Evolutionary conservation across 2,888 invertebrate species (phyloP).

Genomic region (Apoderus coryli): DNA sequence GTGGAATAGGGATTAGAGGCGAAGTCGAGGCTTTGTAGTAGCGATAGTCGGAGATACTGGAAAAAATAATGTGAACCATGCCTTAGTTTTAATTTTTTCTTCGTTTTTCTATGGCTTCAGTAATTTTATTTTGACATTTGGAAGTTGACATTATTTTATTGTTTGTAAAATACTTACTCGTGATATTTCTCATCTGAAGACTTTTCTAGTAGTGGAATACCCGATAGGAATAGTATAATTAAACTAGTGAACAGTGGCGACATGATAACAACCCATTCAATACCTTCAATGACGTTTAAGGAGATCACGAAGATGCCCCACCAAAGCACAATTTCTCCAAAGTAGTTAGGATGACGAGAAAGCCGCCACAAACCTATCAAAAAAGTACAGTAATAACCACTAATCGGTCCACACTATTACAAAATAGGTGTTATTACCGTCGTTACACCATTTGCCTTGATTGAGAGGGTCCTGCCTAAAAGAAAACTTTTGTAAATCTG

Average conservation of each 20-base stretch:
- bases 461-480: constrained; percentile 80
- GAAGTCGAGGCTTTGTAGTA: constrained; percentile 81
- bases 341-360: constrained; percentile 88
- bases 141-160: too few species aligned
- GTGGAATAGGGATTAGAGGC: constrained; percentile 78
- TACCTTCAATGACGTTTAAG: constrained; percentile 67
- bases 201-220: constrained; percentile 77
- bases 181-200: constrained; percentile 79
- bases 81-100: too few species aligned
- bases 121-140: too few species aligned
- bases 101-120: constrained; percentile 1
- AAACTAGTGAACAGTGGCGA: constrained; percentile 78
- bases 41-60: constrained; percentile 68
- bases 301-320: constrained; percentile 88
- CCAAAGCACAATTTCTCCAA: constrained; percentile 88
- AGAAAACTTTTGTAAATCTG: constrained; percentile 83
- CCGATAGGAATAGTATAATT: constrained; percentile 80
- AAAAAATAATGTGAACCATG: constrained; percentile 23
- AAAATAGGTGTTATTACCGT: too few species aligned
- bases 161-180: constrained; percentile 43
- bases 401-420: too few species aligned
- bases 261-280: constrained; percentile 74
- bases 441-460: constrained; percentile 86
- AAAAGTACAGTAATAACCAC: background rate
- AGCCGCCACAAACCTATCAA: constrained; percentile 50